Conservation (phyloP, 2,888 invertebrate genomes). For the Hylaea fasciaria region DNA sequence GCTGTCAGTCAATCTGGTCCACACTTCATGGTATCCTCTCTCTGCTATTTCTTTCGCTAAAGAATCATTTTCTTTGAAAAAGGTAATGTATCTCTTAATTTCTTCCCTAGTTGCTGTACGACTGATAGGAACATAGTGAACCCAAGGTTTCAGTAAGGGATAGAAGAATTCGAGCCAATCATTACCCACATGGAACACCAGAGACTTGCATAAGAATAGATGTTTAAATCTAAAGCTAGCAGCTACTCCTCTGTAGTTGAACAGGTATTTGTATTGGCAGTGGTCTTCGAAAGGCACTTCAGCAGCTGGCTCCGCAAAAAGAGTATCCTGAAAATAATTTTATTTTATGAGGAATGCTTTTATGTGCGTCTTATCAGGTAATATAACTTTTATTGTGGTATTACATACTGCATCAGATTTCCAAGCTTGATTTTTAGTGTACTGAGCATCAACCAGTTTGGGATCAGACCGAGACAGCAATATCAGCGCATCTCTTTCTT, state of each 20-base stretch:
- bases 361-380: too few relatives aligned
- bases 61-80: constrained; percentile 90
- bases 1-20: constrained; percentile 91
- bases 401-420: constrained; percentile 91
- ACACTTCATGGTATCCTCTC: constrained; percentile 92
- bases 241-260: constrained; percentile 98
- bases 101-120: constrained; percentile 87
- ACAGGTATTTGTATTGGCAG: constrained; percentile 96
- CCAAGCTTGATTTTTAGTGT: constrained; percentile 99
- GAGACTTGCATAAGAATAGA: constrained; percentile 95
- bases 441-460: constrained; percentile 94
- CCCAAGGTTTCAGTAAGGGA: constrained; percentile 95
- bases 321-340: constrained; percentile 89
- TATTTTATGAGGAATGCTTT: neutral
- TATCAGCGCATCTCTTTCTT: constrained; percentile 95
- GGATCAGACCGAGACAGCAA: constrained; percentile 90
- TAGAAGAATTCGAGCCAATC: constrained; percentile 99
- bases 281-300: constrained; percentile 96
- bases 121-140: constrained; percentile 95
- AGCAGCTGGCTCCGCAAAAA: constrained; percentile 91
- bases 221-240: constrained; percentile 99
- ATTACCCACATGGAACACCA: constrained; percentile 97
- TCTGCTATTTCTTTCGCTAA: constrained; percentile 91
- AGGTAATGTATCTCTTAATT: constrained; percentile 89
- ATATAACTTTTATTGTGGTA: too few relatives aligned